Evolutionary conservation across 2,113 vertebrate genomes (phyloP), one percentile per base, ranked within the genome.

Genomic region (Phaethon lepturus): DNA sequence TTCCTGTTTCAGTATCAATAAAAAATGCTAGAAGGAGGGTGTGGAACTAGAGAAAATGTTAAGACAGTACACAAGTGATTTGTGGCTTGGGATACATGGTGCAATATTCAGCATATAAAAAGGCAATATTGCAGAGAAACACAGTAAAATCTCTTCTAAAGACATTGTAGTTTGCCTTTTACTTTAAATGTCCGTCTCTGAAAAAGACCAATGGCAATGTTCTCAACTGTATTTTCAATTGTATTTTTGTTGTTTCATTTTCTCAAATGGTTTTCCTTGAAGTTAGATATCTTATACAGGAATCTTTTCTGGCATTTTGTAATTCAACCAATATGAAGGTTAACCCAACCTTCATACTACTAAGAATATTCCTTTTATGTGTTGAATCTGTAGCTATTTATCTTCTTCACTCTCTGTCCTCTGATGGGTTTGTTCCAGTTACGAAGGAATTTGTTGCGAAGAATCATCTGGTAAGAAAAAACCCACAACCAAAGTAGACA

Each of bases 401-500:
- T 66, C 62, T 71, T 85, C 42, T 80, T 90, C 28, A 3, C 19
- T 82, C 14, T 38, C 13, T 52, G 13, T 80, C 23, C 86, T 91
- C 60, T 85, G 28, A 59, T 71, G 28, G 0, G 7, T 3, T 45
- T n/a, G 52, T 38, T 9, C 56, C 19, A 68, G 2, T 75, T 90
- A 68, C 22, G 82, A 67, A 88, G 16, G 49, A 63, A 75, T 88
- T 90, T 64, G 8, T 88, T 93, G 23, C 2, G 2, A 60, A 10
- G 13, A 85, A 23, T 50, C 90, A 3, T 42, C 12, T 35, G 24
- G 31, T 88, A 64, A 68, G 33, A 53, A 77, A 74, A 80, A 33
- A 2, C 2, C 2, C 25, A 42, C 38, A 55, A 60, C 12, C 1
- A 0, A 88, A 56, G 7, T 7, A 75, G 17, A 59, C 17, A 42